These are phyloP conservation scores for Scaptomyza polygonia DNA, from an alignment of 2,888 invertebrate genomes.

Conservation along the genomic window DNA sequence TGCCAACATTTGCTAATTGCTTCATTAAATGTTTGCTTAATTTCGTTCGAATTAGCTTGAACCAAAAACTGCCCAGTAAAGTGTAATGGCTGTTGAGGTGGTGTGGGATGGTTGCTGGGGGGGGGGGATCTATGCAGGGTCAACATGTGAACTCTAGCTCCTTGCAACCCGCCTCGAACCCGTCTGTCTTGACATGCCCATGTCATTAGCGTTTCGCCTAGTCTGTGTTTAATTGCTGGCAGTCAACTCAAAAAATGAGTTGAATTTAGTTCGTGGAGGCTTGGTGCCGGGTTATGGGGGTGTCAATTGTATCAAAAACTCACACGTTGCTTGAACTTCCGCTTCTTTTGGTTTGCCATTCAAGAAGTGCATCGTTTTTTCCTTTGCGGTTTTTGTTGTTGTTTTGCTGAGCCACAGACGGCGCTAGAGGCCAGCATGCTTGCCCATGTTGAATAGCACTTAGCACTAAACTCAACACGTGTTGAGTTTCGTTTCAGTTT, in stretches of 20 bases:
- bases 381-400: background rate
- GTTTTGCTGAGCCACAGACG: conserved; percentile 25
- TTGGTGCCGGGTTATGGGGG: background rate
- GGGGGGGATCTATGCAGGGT: background rate
- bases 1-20: conserved; percentile 74
- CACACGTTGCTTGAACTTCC: too few relatives aligned
- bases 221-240: conserved; percentile 57
- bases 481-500: conserved; percentile 22
- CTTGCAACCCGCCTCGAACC: background rate
- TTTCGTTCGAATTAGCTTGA: conserved; percentile 75
- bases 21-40: conserved; percentile 80
- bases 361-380: conserved; percentile 20
- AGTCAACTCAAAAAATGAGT: conserved; percentile 49
- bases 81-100: background rate
- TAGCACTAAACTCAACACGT: background rate
- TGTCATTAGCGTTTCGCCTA: conserved; percentile 50
- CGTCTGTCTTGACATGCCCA: background rate
- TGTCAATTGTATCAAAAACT: background rate
- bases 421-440: conserved; percentile 16
- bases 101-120: too few relatives aligned
- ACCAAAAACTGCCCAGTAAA: conserved; percentile 31
- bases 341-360: conserved; percentile 7
- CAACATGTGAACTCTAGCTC: conserved; percentile 16
- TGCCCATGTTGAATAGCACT: conserved; percentile 14
- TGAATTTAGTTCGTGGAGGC: background rate